Base-by-base conservation (phyloP, 30 jellyfish, hydroid and myxozoan genomes). In the Cassiopea andromeda region DNA sequence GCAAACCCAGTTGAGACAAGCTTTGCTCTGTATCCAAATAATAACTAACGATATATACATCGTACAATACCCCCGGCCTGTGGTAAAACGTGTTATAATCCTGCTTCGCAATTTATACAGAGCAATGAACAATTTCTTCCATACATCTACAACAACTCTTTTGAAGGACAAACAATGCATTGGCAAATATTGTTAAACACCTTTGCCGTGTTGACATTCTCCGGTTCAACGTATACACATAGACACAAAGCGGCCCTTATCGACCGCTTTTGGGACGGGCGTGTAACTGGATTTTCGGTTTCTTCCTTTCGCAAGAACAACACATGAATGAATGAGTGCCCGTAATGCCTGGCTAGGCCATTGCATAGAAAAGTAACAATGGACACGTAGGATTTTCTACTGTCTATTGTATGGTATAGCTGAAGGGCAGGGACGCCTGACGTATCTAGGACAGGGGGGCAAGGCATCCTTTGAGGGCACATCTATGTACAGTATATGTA, bases 41-140 rank as follows among this genome's bases (percentile, higher is more conserved):
- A 54, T 54, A 54, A 6, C 12, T 3, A 3, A 54, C 64, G 64
- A 10, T 10, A 6, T 54, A 3, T 10, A 3, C 0, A 18, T 27
- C 77, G 1, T 27, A 0, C 50, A 47, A 27, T 44, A 38, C 86
- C 86, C 86, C 86, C 70, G 74, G 48, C 14, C 0, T 77, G 44
- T 16, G 74, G 73, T 18, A 49, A 1, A 50, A 48, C 16, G 17
- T 43, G 74, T 15, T 77, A 19, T 77, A 77, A 77, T 77, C 86
- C 86, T 5, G 19, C 59, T 43, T 60, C 50, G 7, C 74, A 77
- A 48, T 77, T 17, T 74, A 48, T 50, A 77, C 17, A 77, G 70
- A 19, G 59, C 70, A 77, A 77, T 77, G 86, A 60, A 60, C 86
- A 77, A 60, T 77, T 77, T 77, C 86, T 77, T 77, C 79, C 14